Base-by-base conservation (phyloP, 2,113 vertebrate species). In the Gopherus evgoodei region DNA sequence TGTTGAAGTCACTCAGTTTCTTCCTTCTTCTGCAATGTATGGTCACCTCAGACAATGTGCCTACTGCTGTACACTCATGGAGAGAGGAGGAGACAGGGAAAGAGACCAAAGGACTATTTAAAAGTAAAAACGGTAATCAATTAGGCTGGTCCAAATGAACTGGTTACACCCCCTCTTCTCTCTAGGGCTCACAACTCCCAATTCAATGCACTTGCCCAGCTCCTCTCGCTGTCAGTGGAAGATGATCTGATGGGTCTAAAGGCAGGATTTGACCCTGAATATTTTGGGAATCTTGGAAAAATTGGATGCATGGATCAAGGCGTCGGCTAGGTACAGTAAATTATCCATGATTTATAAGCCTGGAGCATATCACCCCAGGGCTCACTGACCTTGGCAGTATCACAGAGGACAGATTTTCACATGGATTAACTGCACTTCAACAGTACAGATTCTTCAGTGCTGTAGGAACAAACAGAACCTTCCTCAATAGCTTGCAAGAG, bases 101-200 rank as follows among this genome's bases (percentile, higher is more conserved):
- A 21, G 49, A 84, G 80, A 93, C 42, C 83, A 54, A 96, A 96
- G 90, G 75, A 52, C 88, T 91, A 38, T 38, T 72, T 11, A 38
- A 72, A n/a, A 21, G 88, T 69, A 95, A 80, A 87, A 49, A 90
- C 94, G n/a, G 27, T 13, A 83, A 96, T 91, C 56, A 95, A 93
- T 92, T 52, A 90, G 49, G 10, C 38, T 1, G 14, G 50, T 90
- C 54, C 92, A 90, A 83, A 65, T 0, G 1, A 92, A 89, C 44
- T 89, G 89, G 52, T 88, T 86, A 84, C n/a, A 87, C 42, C 53
- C 7, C 85, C 93, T 50, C 79, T 94, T 84, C 88, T 52, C 69
- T 90, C 0, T 13, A 83, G 19, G 19, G 72, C 91, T 84, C 69
- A 94, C 83, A 93, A 27, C 50, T 83, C 89, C 81, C 54, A 50